Conservation (phyloP, 2,797 vertebrate species). For the Dromococcyx pavoninus region DNA sequence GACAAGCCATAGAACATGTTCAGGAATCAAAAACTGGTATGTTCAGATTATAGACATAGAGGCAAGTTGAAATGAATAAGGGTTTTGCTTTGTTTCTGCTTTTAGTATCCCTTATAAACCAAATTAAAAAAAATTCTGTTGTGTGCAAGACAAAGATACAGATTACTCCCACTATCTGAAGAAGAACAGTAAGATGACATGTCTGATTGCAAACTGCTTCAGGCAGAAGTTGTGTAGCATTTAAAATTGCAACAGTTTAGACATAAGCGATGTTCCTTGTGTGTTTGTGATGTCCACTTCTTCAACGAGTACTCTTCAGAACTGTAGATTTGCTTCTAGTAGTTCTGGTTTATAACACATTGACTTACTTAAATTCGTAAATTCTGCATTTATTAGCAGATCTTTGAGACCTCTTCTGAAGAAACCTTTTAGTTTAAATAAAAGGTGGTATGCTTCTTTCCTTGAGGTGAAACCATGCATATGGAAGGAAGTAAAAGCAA, state of each 20-base stretch:
- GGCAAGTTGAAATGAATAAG: not conserved
- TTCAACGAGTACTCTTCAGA: not conserved
- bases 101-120: not conserved
- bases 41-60: not conserved
- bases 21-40: conserved; percentile 87
- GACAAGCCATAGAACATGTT: conserved; percentile 88
- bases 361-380: not conserved
- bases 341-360: not conserved
- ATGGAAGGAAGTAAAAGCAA: not conserved
- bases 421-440: not conserved
- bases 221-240: not conserved
- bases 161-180: not conserved
- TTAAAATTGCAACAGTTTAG: not conserved
- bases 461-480: not conserved
- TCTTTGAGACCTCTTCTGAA: not conserved
- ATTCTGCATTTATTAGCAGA: too few species aligned
- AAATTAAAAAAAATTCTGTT: not conserved
- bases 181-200: not conserved
- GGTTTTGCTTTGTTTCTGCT: not conserved
- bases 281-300: not conserved
- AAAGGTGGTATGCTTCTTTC: not conserved
- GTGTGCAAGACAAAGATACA: not conserved
- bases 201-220: not conserved
- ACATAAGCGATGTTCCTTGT: not conserved
- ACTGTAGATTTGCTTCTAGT: not conserved